Evolutionary conservation across 2,113 vertebrate species (phyloP), one percentile per base, ranked within the genome.

Genomic region (Genyomyrus donnyi): DNA sequence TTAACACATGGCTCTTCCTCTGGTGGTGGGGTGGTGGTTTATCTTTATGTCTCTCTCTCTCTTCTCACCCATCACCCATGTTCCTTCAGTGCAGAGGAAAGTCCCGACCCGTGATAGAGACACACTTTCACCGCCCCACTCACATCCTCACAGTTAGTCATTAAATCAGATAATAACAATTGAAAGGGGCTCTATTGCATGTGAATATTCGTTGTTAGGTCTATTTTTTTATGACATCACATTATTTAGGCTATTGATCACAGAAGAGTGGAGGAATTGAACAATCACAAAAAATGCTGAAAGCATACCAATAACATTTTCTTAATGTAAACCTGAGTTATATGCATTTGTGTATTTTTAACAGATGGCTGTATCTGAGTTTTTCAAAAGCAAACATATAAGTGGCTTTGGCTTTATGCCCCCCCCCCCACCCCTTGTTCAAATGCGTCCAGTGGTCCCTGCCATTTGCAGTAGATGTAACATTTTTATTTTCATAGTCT

Each of bases 1-100:
- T 94, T 95, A 95, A 92, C 93, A 87, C 90, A 90, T 91, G 80
- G 89, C 91, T 90, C 92, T 93, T 93, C 35, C 74, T 90, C 92
- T 91, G 89, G 53, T 91, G 45, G 52, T 89, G 91, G 89, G 49
- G 70, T 8, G 48, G 70, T 46, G 45, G 9, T 91, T 62, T 62
- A 74, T 77, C 53, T 17, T 70, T 53, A 35, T 93, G 90, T 88
- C n/a, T 86, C 80, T 90, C 89, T 27, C 84, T 62, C 56, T 90
- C 52, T 35, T 46, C 49, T 15, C 13, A 35, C 56, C 85, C 46
- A 48, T 42, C 66, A 49, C 17, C 8, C 58, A 48, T 21, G 39
- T 52, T 21, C 46, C 17, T 49, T 77, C 42, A 19, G 88, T 50
- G 74, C 31, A 89, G 9, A n/a, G 88, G 6, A 56, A 84, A 27